Evolutionary conservation across 1,140 invertebrate species (phyloP), one percentile per base, ranked within the genome.

Genomic region (Dreissena rostriformis): DNA sequence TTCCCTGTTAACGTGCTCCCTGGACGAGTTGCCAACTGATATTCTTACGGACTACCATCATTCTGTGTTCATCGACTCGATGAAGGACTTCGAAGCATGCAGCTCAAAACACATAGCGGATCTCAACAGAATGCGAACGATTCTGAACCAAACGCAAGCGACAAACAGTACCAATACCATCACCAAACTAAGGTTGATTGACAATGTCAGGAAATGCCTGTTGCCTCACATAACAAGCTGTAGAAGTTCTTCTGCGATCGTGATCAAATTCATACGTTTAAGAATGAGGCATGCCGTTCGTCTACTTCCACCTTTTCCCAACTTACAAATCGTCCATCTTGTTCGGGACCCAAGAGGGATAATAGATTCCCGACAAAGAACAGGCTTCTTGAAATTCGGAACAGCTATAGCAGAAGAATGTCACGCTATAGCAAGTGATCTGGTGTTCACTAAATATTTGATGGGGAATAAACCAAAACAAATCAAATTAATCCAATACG

Each of bases 291-390:
- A 39, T 29, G 24, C 63, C 10, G 5, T 39, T 28, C 24, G 29
- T 19, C n/a, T 76, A 22, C 39, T 76, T 22, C 55, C 49, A 57
- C 0, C 8, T 22, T 76, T 28, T 76, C 63, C 61, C 29, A 76
- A 76, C 22, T 26, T 76, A 26, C 63, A 63, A 65, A 29, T 76
- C 19, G 29, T 76, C 28, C 74, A 76, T 76, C 49, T 76, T 11
- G 24, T 65, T 5, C 63, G 74, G 39, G 74, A 76, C 24, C 74
- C 74, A 0, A 63, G 74, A 39, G 74, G 74, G 39, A 76, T 76
- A 17, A 29, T 65, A 29, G n/a, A 76, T 28, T 76, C 74, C 4
- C 39, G 14, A 22, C 0, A 2, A 17, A 63, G 12, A 11, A 74
- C n/a, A 15, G 29, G 29, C 17, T 39, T 68, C 19, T 26, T 11